A percentile compares a stretch with the other conserved stretches of the same genome.
phyloP scores from a whole-genome alignment of 2,888 invertebrate species.

The Arenicola marina region DNA sequence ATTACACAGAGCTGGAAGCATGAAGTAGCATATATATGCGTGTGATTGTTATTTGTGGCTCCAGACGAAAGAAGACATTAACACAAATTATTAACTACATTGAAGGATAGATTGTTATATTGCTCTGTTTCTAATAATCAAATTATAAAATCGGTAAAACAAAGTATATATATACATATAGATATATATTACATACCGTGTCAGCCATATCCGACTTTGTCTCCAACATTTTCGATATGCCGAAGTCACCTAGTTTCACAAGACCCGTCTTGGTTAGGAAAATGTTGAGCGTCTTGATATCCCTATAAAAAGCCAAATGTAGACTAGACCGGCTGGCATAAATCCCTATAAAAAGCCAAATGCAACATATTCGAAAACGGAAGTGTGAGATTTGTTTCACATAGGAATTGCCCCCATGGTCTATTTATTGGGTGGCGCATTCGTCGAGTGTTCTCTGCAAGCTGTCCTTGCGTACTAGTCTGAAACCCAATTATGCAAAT shows the following conservation, averaged over 20 bases:
- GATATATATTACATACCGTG: slow-evolving; percentile 42
- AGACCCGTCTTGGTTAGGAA: slow-evolving; percentile 58
- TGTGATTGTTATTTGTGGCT: background rate
- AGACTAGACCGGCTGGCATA: too few relatives aligned
- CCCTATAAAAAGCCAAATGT: slow-evolving; percentile 40
- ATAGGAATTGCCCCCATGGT: background rate
- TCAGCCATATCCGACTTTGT: slow-evolving; percentile 51
- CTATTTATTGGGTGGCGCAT: background rate
- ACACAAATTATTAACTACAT: too few relatives aligned
- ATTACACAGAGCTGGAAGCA: background rate
- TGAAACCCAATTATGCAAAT: too few relatives aligned
- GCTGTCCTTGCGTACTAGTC: too few relatives aligned
- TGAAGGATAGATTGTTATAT: too few relatives aligned
- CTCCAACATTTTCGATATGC: slow-evolving; percentile 58
- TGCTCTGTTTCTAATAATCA: too few relatives aligned
- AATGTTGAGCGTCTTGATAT: slow-evolving; percentile 59
- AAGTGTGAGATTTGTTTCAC: background rate
- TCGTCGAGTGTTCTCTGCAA: background rate
- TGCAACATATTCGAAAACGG: too few relatives aligned
- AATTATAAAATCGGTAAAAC: too few relatives aligned
- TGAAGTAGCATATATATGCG: background rate
- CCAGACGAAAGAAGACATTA: too few relatives aligned
- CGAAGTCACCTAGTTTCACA: slow-evolving; percentile 61
- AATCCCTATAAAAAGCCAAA: too few relatives aligned
- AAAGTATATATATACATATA: background rate